These are phyloP conservation scores for Tanypteryx hageni DNA, from an alignment of 2,888 invertebrate genomes.

Conservation along the genomic window DNA sequence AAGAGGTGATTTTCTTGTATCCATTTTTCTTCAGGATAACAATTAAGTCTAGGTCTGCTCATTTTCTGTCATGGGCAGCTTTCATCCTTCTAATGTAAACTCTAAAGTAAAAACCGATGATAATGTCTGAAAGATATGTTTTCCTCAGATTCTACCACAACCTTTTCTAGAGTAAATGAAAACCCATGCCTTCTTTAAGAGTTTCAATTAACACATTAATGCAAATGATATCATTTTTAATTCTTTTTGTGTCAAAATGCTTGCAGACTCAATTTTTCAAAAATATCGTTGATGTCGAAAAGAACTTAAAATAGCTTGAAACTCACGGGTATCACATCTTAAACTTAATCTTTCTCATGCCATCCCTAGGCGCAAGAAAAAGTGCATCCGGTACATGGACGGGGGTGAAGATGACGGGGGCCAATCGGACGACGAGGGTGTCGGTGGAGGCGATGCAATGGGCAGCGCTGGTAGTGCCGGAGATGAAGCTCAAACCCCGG, in stretches of 20 bases:
- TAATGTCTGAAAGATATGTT: too few species aligned
- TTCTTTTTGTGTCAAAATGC: not conserved
- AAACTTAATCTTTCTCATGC: constrained; percentile 28
- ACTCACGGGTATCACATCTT: too few species aligned
- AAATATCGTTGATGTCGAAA: not conserved
- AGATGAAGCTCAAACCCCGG: constrained; percentile 82
- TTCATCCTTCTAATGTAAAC: not conserved
- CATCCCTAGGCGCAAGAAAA: constrained; percentile 93
- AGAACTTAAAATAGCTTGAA: not conserved
- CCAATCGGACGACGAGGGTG: constrained; percentile 80
- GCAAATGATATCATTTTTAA: not conserved
- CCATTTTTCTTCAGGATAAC: not conserved
- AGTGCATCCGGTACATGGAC: constrained; percentile 97
- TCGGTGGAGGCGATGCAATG: constrained; percentile 84
- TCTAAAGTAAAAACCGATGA: not conserved
- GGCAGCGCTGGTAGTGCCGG: constrained; percentile 89
- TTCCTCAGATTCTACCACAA: not conserved
- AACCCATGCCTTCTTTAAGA: not conserved
- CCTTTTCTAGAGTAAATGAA: not conserved
- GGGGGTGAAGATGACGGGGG: constrained; percentile 82
- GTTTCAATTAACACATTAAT: constrained; percentile 24
- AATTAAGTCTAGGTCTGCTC: not conserved
- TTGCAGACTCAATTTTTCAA: not conserved
- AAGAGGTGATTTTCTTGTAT: constrained; percentile 13
- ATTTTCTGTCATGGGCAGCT: not conserved